Conservation (phyloP, 30 jellyfish, hydroid and myxozoan species). For the Catostylus mosaicus region DNA sequence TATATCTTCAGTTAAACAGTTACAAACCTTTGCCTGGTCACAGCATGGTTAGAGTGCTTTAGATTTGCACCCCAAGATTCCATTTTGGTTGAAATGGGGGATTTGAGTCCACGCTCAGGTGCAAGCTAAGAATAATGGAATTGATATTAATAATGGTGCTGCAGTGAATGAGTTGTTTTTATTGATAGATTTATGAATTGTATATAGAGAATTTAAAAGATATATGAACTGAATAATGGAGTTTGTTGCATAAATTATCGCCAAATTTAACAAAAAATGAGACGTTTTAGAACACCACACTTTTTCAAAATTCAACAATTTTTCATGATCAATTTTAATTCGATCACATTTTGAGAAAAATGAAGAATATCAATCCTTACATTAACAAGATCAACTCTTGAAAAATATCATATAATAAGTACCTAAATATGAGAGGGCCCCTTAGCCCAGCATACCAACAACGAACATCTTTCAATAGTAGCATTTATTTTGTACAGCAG, state of each 20-base stretch:
- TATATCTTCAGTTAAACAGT: background rate
- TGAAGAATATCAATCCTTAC: no score
- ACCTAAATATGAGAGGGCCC: background rate
- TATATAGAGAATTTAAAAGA: background rate
- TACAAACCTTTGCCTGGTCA: conserved; percentile 27
- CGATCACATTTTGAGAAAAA: no score
- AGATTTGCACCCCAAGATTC: conserved; percentile 52
- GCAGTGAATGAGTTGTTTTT: background rate
- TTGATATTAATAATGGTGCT: background rate
- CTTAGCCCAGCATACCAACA: no score
- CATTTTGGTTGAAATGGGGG: conserved; percentile 45
- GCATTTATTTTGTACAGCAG: no score
- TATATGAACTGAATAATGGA: background rate
- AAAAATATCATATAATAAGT: background rate
- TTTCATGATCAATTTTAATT: no score
- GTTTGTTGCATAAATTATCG: no score
- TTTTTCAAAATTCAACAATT: no score
- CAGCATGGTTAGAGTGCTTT: background rate
- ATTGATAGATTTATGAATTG: background rate
- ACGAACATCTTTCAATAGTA: no score
- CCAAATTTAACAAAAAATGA: no score
- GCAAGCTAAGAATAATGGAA: conserved; percentile 30
- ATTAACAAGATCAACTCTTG: no score
- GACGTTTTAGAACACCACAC: no score
- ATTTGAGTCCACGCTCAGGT: conserved; percentile 31